Percentiles rank a stretch among this genome's conserved stretches.
Conservation (phyloP, 2,113 vertebrate species). For the Cyrtonyx montezumae region DNA sequence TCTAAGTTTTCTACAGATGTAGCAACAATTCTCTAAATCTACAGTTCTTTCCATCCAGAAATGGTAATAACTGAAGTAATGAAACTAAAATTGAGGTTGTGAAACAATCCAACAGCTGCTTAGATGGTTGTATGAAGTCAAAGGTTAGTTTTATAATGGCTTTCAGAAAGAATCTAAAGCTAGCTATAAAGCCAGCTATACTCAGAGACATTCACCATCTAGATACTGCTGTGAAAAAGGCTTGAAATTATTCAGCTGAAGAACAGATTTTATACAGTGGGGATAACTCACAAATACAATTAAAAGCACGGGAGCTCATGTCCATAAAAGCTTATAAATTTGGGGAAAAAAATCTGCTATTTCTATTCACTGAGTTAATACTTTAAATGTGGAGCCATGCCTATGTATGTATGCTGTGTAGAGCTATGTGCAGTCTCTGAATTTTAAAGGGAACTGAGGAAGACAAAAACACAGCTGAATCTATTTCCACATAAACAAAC, state of each 20-base stretch:
- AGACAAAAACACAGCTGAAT: neutral
- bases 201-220: neutral
- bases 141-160: slow-evolving; percentile 39
- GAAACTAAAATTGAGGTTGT: neutral
- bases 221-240: slow-evolving; percentile 16
- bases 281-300: neutral
- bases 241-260: neutral
- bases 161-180: neutral
- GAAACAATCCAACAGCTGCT: neutral
- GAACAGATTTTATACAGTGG: neutral
- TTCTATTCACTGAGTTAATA: neutral
- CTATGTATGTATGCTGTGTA: neutral
- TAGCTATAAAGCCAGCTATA: neutral
- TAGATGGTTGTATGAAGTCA: neutral
- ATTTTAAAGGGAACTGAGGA: neutral
- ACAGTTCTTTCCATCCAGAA: neutral
- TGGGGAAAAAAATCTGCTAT: neutral
- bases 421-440: neutral
- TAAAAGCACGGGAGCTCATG: neutral
- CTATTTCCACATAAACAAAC: neutral
- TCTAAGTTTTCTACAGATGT: neutral
- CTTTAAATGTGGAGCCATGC: neutral
- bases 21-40: neutral
- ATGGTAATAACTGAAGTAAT: neutral
- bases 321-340: neutral